Conservation (phyloP, 1,140 invertebrate species). For the Sarcophaga bullata region DNA sequence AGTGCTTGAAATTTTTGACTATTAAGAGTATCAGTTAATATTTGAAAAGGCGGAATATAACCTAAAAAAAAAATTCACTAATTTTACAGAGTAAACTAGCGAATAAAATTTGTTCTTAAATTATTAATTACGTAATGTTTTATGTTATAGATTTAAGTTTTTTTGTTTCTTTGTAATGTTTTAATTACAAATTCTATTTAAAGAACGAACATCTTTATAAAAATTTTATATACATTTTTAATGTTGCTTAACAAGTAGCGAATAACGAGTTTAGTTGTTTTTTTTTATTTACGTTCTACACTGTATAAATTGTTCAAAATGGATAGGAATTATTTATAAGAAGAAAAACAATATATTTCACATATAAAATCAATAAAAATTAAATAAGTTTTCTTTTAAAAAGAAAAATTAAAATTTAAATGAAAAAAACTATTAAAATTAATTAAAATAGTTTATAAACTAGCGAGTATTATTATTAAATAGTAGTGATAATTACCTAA, state of each 20-base stretch:
- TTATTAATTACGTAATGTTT: neutral
- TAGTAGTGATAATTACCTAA: neutral
- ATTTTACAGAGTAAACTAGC: neutral
- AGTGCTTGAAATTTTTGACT: too few relatives aligned
- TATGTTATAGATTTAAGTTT: too few relatives aligned
- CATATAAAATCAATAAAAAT: neutral
- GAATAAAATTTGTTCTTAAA: neutral
- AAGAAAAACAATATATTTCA: neutral
- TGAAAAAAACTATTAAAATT: neutral
- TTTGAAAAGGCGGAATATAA: neutral
- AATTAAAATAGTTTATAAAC: neutral
- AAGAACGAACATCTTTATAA: neutral
- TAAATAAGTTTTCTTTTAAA: too few relatives aligned
- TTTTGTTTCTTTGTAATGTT: too few relatives aligned
- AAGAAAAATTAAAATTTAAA: neutral
- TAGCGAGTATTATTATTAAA: too few relatives aligned
- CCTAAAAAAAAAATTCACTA: neutral
- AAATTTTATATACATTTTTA: neutral
- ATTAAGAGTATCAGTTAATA: too few relatives aligned
- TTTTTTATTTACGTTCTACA: neutral
- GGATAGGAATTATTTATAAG: neutral
- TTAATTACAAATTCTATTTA: neutral
- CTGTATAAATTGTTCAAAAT: neutral
- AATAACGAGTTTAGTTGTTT: conserved; percentile 1
- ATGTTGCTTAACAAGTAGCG: neutral